These are phyloP conservation scores for Apteryx owenii DNA, from an alignment of 2,113 vertebrate species.

Conservation along the genomic window DNA sequence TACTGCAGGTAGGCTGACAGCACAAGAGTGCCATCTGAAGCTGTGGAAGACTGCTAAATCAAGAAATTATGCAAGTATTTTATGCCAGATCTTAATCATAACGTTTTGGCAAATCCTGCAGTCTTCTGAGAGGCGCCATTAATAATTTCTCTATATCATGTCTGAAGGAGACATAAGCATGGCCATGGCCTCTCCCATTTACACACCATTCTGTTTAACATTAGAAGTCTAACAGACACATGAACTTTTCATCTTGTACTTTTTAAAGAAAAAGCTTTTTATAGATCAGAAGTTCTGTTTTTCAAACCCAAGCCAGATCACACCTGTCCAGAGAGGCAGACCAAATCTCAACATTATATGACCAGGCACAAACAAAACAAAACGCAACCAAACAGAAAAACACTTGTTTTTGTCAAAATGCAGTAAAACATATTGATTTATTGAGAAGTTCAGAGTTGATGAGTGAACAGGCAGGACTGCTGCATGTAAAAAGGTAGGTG, in stretches of 20 bases:
- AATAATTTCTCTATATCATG: not conserved
- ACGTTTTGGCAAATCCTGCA: not conserved
- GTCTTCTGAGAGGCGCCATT: not conserved
- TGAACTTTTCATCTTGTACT: not conserved
- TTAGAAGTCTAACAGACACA: not conserved
- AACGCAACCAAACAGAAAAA: not conserved
- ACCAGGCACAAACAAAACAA: not conserved
- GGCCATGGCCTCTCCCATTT: not conserved
- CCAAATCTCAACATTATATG: not conserved
- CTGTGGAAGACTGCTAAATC: rapidly evolving
- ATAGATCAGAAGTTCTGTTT: not conserved
- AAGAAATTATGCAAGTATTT: not conserved
- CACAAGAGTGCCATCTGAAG: not conserved
- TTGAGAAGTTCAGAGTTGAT: not conserved
- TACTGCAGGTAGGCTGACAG: not conserved
- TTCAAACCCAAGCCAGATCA: not conserved
- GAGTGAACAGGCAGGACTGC: not conserved
- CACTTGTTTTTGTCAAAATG: not conserved
- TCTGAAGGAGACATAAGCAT: not conserved
- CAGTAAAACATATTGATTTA: not conserved
- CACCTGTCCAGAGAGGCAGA: not conserved
- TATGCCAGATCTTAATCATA: not conserved
- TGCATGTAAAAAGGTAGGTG: not conserved
- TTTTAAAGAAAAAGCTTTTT: not conserved
- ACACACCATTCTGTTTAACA: not conserved